Percentiles rank a stretch among this genome's conserved stretches.
These are phyloP conservation scores for Myiothlypis coronata DNA, from an alignment of 2,797 vertebrate genomes.

Conservation along the genomic window DNA sequence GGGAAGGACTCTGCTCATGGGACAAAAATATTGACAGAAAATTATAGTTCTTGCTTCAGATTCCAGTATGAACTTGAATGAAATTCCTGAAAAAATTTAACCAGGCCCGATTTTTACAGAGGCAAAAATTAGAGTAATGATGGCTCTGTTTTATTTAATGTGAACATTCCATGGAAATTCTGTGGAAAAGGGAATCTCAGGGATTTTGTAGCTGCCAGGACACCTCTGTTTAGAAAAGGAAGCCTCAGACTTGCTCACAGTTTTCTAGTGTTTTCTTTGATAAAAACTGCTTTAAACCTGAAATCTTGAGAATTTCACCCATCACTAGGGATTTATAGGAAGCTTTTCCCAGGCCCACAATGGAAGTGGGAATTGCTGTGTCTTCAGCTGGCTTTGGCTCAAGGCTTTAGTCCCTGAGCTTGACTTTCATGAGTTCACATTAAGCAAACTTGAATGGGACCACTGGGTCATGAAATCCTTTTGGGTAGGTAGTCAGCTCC, in stretches of 20 bases:
- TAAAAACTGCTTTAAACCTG: neutral
- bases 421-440: neutral
- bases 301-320: neutral
- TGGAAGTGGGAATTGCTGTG: neutral
- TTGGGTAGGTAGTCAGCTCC: neutral
- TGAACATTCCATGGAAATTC: no score
- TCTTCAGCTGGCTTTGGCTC: neutral
- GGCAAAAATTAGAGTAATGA: neutral
- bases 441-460: neutral
- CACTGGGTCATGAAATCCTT: neutral
- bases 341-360: neutral
- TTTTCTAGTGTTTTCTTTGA: neutral
- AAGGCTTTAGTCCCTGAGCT: neutral
- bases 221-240: neutral
- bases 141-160: rapidly evolving
- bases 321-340: neutral
- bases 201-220: neutral
- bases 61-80: neutral
- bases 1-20: neutral
- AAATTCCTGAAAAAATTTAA: neutral
- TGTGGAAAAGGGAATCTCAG: neutral
- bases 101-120: neutral
- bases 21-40: neutral
- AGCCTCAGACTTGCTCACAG: neutral
- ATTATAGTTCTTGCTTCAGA: neutral